phyloP scores from a whole-genome alignment of 2,888 invertebrate genomes.

The Ectemnius lituratus region DNA sequence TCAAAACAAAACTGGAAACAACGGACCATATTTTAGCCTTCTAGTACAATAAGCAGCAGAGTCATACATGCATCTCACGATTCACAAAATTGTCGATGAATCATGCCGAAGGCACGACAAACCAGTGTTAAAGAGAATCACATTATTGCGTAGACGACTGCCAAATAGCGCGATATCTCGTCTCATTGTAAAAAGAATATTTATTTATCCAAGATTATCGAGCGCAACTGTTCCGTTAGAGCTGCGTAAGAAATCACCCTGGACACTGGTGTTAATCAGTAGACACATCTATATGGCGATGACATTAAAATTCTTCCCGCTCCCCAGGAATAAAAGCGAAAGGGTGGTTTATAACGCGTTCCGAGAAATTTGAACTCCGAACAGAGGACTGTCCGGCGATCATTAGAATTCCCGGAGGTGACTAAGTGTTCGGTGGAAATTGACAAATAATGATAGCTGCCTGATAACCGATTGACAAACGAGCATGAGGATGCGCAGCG shows the following conservation, averaged over 20 bases:
- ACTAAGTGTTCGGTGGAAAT: neutral
- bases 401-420: neutral
- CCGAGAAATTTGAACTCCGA: neutral
- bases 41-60: too few species aligned
- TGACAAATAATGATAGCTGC: neutral
- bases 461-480: neutral
- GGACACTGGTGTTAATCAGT: too few species aligned
- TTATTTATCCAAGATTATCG: neutral
- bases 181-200: neutral
- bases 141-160: too few species aligned
- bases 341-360: neutral
- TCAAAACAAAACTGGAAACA: slow-evolving; percentile 38
- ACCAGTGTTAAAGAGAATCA: too few species aligned
- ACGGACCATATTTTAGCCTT: slow-evolving; percentile 28
- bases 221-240: neutral
- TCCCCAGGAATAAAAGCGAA: too few species aligned
- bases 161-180: neutral
- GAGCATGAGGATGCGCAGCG: neutral
- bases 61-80: too few species aligned
- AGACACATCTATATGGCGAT: too few species aligned
- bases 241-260: too few species aligned
- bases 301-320: too few species aligned
- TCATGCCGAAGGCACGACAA: too few species aligned
- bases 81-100: too few species aligned
- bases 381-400: neutral